These are phyloP conservation scores for Phyllotis vaccarum DNA, from an alignment of 2,797 vertebrate genomes.

Conservation along the genomic window DNA sequence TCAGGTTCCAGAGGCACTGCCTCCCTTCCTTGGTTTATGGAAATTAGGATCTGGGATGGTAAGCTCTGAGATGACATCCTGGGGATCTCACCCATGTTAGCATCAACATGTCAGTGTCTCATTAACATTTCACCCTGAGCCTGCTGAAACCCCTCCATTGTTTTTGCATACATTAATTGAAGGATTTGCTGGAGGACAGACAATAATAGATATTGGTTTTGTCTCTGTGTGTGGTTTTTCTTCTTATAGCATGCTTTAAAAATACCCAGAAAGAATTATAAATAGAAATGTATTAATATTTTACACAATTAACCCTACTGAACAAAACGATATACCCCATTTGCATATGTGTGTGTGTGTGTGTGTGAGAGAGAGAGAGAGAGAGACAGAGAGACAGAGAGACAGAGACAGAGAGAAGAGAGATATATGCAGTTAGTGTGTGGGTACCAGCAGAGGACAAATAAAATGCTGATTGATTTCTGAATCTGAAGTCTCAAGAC, in stretches of 20 bases:
- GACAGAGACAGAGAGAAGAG: neutral
- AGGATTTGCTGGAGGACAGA: conserved; percentile 80
- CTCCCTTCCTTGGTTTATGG: neutral
- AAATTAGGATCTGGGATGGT: conserved; percentile 55
- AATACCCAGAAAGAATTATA: conserved; percentile 76
- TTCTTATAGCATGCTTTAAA: conserved; percentile 80
- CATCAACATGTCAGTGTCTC: conserved; percentile 83
- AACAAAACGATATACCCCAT: conserved; percentile 80
- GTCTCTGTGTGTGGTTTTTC: neutral
- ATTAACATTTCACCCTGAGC: conserved; percentile 85
- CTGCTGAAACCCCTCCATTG: conserved; percentile 83
- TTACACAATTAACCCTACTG: conserved; percentile 79
- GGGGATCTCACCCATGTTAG: conserved; percentile 76
- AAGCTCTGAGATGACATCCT: conserved; percentile 68
- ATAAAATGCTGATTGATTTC: neutral
- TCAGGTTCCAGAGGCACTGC: neutral
- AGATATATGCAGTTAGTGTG: neutral
- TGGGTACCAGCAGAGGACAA: neutral
- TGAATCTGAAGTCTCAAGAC: neutral
- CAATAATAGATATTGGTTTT: conserved; percentile 56
- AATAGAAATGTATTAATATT: conserved; percentile 83
- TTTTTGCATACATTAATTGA: conserved; percentile 84
- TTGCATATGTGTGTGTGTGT: neutral
- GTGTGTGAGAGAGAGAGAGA: neutral
- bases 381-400: neutral